A percentile compares a stretch with the other conserved stretches of the same genome.
Conservation (phyloP, 2,797 vertebrate species). For the Cynopterus sphinx region DNA sequence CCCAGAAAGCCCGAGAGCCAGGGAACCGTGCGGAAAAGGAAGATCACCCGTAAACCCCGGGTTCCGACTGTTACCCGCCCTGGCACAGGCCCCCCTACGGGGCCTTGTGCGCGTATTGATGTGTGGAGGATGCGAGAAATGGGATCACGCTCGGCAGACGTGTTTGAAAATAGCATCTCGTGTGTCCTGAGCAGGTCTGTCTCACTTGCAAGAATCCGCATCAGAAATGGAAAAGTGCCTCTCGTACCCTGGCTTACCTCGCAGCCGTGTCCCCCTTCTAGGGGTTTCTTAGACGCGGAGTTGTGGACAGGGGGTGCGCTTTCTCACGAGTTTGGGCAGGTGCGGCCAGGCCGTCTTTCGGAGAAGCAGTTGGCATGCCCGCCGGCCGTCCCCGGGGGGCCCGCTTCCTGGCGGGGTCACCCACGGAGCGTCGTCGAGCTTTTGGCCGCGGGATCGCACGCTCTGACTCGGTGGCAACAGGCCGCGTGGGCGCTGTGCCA, state of each 20-base stretch:
- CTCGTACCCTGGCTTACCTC: not conserved
- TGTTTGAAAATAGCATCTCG: not conserved
- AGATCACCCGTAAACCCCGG: not conserved
- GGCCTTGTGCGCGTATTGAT: not conserved
- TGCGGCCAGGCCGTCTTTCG: not conserved
- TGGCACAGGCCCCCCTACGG: not conserved
- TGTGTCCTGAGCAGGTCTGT: not conserved
- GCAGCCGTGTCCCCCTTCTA: not conserved
- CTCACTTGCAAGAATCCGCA: not conserved
- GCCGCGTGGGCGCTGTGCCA: not conserved
- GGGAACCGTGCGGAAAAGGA: not conserved
- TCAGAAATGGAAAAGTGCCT: not conserved
- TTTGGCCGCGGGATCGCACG: not conserved
- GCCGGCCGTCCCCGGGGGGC: rapidly evolving
- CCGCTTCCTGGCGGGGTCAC: not conserved
- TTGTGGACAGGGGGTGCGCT: not conserved
- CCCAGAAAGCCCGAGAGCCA: not conserved
- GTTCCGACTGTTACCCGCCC: not conserved
- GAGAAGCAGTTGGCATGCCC: not conserved
- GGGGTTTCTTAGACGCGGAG: not conserved
- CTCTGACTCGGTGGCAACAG: not conserved
- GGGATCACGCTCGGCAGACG: not conserved
- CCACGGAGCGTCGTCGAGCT: too few relatives aligned
- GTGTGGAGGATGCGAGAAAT: not conserved
- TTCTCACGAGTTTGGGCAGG: not conserved